Evolutionary conservation across 2,113 vertebrate species (phyloP).

Genomic region (Meleagris gallopavo): DNA sequence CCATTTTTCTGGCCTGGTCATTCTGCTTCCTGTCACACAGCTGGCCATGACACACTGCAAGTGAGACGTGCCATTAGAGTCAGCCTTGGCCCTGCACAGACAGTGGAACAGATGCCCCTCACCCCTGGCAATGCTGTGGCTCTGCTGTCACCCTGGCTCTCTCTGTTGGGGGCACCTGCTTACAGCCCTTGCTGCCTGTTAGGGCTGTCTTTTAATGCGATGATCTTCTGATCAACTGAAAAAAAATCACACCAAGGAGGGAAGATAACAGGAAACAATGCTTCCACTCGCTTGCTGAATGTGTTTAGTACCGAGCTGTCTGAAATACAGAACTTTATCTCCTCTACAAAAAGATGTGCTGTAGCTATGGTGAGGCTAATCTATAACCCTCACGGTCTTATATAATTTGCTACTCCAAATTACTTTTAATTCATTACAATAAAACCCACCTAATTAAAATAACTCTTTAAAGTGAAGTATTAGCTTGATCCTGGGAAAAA

Average conservation of each 20-base stretch:
- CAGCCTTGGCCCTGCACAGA: not conserved
- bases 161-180: not conserved
- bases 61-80: not conserved
- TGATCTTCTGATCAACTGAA: not conserved
- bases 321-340: slow-evolving; percentile 48
- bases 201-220: not conserved
- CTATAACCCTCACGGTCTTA: slow-evolving; percentile 65
- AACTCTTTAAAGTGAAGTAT: slow-evolving; percentile 75
- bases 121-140: not conserved
- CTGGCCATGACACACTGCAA: not conserved
- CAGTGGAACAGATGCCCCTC: not conserved
- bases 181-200: not conserved
- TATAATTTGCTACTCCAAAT: slow-evolving; percentile 75
- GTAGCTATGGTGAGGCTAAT: slow-evolving; percentile 79
- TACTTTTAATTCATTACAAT: slow-evolving; percentile 79
- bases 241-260: slow-evolving; percentile 1
- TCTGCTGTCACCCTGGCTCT: not conserved
- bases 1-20: slow-evolving; percentile 10
- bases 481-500: slow-evolving; percentile 58
- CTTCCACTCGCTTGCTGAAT: not conserved
- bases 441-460: slow-evolving; percentile 73
- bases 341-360: slow-evolving; percentile 69
- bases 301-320: slow-evolving; percentile 5
- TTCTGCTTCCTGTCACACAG: slow-evolving; percentile 29
- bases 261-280: not conserved